Conservation (phyloP, 2,113 vertebrate species). For the Galbula dea region DNA sequence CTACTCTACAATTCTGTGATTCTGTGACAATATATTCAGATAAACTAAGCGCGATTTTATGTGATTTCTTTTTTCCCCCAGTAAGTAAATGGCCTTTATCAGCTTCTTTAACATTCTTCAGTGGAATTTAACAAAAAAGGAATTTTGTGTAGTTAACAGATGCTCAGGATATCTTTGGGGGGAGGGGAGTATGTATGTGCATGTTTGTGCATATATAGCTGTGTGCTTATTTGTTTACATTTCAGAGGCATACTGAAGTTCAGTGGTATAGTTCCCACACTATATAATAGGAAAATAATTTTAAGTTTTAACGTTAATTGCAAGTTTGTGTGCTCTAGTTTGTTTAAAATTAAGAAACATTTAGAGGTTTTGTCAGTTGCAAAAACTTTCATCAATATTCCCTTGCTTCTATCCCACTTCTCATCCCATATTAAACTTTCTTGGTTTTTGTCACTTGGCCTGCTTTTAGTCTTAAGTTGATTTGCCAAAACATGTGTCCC, state of each 20-base stretch:
- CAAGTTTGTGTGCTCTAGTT: background rate
- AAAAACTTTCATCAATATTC: background rate
- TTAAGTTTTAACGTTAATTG: background rate
- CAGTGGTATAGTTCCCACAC: background rate
- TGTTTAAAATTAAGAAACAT: background rate
- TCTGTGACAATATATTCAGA: background rate
- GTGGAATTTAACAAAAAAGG: background rate
- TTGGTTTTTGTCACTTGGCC: background rate
- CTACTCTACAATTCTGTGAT: background rate
- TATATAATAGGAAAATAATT: background rate
- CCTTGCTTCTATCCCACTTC: background rate
- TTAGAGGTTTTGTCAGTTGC: background rate
- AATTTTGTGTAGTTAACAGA: background rate
- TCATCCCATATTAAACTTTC: background rate
- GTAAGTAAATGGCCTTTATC: background rate
- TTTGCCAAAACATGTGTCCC: background rate
- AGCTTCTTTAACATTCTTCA: background rate
- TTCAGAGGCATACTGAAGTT: background rate
- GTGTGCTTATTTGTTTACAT: background rate
- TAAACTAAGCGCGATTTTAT: background rate
- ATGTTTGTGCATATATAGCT: background rate
- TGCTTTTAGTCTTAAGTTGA: background rate
- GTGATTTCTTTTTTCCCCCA: background rate
- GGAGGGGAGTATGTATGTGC: too few species aligned
- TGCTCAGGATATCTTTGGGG: background rate